Evolutionary conservation across 2,888 invertebrate genomes (phyloP), one percentile per base, ranked within the genome.

Genomic region (Nebria brevicollis): DNA sequence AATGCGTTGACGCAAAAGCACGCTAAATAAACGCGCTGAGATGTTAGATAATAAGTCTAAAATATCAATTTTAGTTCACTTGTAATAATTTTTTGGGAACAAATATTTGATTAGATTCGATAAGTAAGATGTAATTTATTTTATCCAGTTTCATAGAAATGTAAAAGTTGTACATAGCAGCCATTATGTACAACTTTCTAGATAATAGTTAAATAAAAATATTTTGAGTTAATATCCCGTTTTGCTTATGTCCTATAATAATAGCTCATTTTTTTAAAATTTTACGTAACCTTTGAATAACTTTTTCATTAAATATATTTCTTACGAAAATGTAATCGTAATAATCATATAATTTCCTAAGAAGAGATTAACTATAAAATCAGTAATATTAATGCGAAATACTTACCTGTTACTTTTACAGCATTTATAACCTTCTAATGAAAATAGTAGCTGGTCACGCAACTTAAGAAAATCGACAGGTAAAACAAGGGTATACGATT

Each of bases 161-260:
- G 81, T 70, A 83, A 83, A 86, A 85, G 85, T 84, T 85, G 84
- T 83, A 85, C 85, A 86, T 85, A 87, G 84, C 88, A 88, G 88
- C 88, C 88, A 88, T 87, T 86, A 92, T 93, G 93, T 93, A 93
- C 93, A 93, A 92, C 93, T 93, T 93, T 93, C 93, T 93, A 92
- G 7, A 91, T 89, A 84, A 86, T 90, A 70, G 1, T 70, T 70
- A 26, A 81, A 82, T 82, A 81, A 83, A 77, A 79, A 77, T 77
- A 81, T 83, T 70, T 77, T 81, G 75, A 73, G 81, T 78, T 82
- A 77, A 73, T 74, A 68, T 74, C 34, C 77, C 74, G 77, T 76
- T 77, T 82, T 73, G 66, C 54, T 80, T 54, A 11, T 54, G 8
- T 54, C 11, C 54, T 2, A 34, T 5, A 34, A 34, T 34, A 34